Evolutionary conservation across 1,140 invertebrate genomes (phyloP).

Genomic region (Leptestheria dahalacensis): DNA sequence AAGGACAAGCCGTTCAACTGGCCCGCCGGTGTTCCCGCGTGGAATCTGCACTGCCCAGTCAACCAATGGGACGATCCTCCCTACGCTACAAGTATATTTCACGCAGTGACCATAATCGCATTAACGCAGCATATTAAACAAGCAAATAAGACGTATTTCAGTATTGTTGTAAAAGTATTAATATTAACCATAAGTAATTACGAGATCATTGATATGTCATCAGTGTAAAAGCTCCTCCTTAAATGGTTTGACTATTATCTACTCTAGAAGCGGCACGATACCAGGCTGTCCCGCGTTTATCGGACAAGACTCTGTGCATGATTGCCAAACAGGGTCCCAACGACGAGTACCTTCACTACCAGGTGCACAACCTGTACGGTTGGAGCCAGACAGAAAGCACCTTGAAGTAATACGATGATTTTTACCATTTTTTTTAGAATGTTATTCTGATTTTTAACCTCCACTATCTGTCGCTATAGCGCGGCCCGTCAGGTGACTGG

Average conservation of each 20-base stretch:
- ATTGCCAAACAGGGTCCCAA: constrained; percentile 14
- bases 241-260: too few relatives aligned
- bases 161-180: too few relatives aligned
- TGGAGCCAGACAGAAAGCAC: constrained; percentile 22
- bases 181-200: too few relatives aligned
- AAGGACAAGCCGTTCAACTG: constrained; percentile 15
- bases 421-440: too few relatives aligned
- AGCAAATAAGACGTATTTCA: too few relatives aligned
- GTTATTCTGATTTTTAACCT: not conserved
- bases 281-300: not conserved
- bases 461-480: not conserved
- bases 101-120: not conserved
- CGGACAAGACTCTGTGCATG: constrained; percentile 19
- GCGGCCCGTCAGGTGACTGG: constrained; percentile 19
- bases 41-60: constrained; percentile 14
- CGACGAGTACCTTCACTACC: constrained; percentile 26
- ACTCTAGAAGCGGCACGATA: constrained; percentile 4
- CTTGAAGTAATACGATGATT: constrained; percentile 16
- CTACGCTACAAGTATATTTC: constrained; percentile 14
- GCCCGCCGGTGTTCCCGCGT: constrained; percentile 2
- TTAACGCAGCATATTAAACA: too few relatives aligned
- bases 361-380: constrained; percentile 42
- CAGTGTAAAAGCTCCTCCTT: too few relatives aligned
- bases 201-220: too few relatives aligned
- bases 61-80: constrained; percentile 18